Base-by-base conservation (phyloP, 1,140 invertebrate species). In the Sycophaga agraensis region DNA sequence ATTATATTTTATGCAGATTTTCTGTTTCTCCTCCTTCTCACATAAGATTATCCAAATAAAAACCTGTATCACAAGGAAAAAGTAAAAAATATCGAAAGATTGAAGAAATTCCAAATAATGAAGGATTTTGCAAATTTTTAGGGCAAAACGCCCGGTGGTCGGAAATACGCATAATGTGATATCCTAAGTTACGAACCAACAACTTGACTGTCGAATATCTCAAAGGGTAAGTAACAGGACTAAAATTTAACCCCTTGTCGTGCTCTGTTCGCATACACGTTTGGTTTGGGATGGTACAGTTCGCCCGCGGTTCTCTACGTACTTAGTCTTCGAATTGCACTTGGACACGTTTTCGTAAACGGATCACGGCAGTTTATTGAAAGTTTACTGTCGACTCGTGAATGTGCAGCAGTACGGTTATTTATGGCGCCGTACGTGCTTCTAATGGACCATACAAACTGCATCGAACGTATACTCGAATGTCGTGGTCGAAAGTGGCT, bases 341-440 rank as follows among this genome's bases (percentile, higher is more conserved):
- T 42, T 55, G 34, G 68, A 72, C 67, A 70, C 70, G 68, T 75
- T 74, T 72, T 68, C 65, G 67, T 77, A 78, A 78, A 77, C 74
- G 75, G 75, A 77, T 76, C 69, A 68, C 61, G 62, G 63, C 66
- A 68, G 72, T 75, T 77, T 72, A 74, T 78, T 72, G 75, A 77
- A 76, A 75, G 73, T 77, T 75, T 76, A 78, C 71, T 73, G 66
- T 69, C 64, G 65, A 65, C 67, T 65, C 64, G 73, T 70, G 70
- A 74, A 71, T 68, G 68, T 62, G n/a, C n/a, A 63, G 22, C 50
- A 40, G 49, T 31, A 22, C 43, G 60, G 62, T 75, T 77, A 78
- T 78, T 76, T 76, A 78, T 69, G 68, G 63, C 54, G 58, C 59
- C 61, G 40, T 68, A 68, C 63, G 48, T 69, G 68, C 59, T 22